These are phyloP conservation scores for Ovis canadensis DNA, from an alignment of 2,113 vertebrate genomes.

Conservation along the genomic window DNA sequence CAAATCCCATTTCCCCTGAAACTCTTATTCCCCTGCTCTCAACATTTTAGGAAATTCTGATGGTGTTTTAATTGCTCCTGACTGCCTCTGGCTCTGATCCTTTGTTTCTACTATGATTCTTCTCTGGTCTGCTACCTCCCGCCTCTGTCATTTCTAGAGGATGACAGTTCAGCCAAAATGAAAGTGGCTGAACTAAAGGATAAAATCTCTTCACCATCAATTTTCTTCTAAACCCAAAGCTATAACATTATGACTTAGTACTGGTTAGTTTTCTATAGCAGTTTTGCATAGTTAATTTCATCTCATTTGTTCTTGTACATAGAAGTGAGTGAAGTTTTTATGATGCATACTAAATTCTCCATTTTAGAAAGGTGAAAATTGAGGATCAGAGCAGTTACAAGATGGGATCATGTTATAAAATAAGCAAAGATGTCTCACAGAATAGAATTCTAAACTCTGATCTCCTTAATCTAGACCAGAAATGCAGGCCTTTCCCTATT, in stretches of 20 bases:
- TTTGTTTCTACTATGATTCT: background rate
- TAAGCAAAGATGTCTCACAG: background rate
- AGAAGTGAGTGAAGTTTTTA: background rate
- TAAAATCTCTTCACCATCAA: background rate
- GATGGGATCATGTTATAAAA: background rate
- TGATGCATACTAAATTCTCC: background rate
- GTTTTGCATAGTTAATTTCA: background rate
- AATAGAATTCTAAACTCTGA: background rate
- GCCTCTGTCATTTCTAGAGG: background rate
- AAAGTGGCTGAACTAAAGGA: background rate
- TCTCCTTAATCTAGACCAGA: background rate
- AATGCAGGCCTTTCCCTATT: background rate
- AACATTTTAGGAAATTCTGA: background rate
- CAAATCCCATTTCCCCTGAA: background rate
- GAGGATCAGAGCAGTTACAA: background rate
- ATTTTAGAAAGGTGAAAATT: background rate
- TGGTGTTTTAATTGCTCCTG: background rate
- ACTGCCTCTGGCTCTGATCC: background rate
- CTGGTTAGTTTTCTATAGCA: background rate
- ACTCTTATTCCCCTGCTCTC: background rate
- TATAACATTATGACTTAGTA: background rate
- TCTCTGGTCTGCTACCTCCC: background rate
- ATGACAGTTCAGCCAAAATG: background rate
- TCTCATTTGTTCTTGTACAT: background rate
- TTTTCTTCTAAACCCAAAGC: background rate